Percentiles rank a stretch among this genome's conserved stretches.
These are phyloP conservation scores for Otocyon megalotis DNA, from an alignment of 2,113 vertebrate genomes.

Conservation along the genomic window DNA sequence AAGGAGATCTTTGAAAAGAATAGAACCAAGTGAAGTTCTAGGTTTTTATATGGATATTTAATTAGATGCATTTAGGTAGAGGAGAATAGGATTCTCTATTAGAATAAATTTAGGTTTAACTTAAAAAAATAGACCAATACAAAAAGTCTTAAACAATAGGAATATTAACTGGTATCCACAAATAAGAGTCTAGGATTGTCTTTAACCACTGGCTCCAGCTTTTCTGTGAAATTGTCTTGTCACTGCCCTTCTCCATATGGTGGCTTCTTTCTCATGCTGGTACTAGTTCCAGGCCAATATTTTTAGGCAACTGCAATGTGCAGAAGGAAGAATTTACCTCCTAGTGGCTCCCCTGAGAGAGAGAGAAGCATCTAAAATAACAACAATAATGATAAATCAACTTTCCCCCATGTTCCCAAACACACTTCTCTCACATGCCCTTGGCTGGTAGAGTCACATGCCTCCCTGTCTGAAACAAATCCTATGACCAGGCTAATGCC, in stretches of 20 bases:
- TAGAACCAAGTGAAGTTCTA: background rate
- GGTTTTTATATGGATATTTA: background rate
- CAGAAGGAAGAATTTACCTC: background rate
- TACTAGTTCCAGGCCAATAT: background rate
- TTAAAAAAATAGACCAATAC: background rate
- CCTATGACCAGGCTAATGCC: background rate
- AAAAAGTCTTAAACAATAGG: background rate
- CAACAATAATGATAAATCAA: background rate
- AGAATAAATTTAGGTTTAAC: background rate
- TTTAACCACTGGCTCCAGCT: background rate
- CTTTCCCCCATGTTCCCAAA: background rate
- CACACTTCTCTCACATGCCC: background rate
- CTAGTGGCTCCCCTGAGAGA: background rate
- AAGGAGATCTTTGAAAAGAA: background rate
- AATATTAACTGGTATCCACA: background rate
- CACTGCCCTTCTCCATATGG: background rate
- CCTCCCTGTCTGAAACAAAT: background rate
- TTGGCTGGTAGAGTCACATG: background rate
- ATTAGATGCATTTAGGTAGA: background rate
- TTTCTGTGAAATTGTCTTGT: background rate
- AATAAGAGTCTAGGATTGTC: background rate
- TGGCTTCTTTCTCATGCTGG: background rate
- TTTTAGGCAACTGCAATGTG: background rate
- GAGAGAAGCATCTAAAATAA: background rate
- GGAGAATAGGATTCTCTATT: background rate